Base-by-base conservation (phyloP, 1,140 invertebrate genomes). In the Pteromalus puparum region DNA sequence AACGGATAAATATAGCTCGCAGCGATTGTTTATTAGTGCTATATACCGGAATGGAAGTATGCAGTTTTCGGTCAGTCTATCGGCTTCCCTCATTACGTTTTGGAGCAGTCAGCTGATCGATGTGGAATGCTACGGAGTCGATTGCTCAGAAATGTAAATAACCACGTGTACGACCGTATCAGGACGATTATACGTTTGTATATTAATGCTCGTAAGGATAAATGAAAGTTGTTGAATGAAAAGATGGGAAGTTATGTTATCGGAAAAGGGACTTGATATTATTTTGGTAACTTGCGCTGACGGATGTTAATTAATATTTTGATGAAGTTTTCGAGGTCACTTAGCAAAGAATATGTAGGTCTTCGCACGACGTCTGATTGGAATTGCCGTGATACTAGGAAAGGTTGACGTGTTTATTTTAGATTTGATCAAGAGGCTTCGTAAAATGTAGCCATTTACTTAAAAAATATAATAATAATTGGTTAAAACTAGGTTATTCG, bases 91-190 rank as follows among this genome's bases (percentile, higher is more conserved):
- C 18, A n/a, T 61, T n/a, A n/a, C 18, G 6, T 61, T 61, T 18
- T 48, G 46, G 21, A 61, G 18, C 53, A 21, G 53, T n/a, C 72
- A 74, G 72, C 72, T 74, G 72, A 38, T 74, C 72, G 26, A 70
- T 70, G 28, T n/a, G 28, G 68, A 28, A 70, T 30, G 24, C 12
- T 30, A 70, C 18, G 21, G 1, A 61, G 53, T 61, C 21, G 28
- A 30, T 30, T 30, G 68, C 26, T 13, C 68, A 2, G 68, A 70
- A 61, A 70, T 18, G 68, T 70, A 70, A 70, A 70, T 70, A 70
- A 70, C 12, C 68, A 70, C 28, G 68, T 30, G 68, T 70, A 30
- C 68, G 1, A 70, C 21, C 24, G 28, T 1, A 30, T 28, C 68
- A 15, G 10, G 3, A 30, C 26, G 26, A 30, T 70, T 30, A 10